Conservation (phyloP, 2,888 invertebrate species). For the Rhagophthalmus giganteus region DNA sequence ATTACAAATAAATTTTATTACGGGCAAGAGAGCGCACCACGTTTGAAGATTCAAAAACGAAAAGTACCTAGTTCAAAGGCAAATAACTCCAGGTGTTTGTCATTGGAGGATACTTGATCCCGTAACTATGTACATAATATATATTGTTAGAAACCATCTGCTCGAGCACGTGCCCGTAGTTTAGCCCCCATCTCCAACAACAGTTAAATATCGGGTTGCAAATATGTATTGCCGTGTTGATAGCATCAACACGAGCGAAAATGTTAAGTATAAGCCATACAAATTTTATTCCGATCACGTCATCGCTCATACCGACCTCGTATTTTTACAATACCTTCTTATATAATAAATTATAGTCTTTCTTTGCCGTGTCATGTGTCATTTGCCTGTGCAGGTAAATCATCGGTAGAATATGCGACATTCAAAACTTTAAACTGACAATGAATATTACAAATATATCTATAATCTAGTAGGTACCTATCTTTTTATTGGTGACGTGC, state of each 20-base stretch:
- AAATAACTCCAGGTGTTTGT: conserved; percentile 31
- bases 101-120: conserved; percentile 29
- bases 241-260: conserved; percentile 1
- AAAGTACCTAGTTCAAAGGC: conserved; percentile 13
- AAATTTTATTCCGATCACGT: too few relatives aligned
- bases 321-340: too few relatives aligned
- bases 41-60: conserved; percentile 9
- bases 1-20: not conserved
- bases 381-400: too few relatives aligned
- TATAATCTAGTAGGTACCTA: too few relatives aligned
- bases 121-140: too few relatives aligned
- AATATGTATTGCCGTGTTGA: conserved; percentile 9
- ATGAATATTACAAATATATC: too few relatives aligned
- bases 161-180: conserved; percentile 29
- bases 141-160: conserved; percentile 30
- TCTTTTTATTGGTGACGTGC: too few relatives aligned
- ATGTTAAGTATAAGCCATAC: not conserved
- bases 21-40: conserved; percentile 1
- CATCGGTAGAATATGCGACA: too few relatives aligned
- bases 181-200: conserved; percentile 22
- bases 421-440: too few relatives aligned
- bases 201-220: conserved; percentile 25
- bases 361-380: too few relatives aligned
- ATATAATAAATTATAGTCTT: too few relatives aligned
- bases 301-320: not conserved